phyloP scores from a whole-genome alignment of 2,888 invertebrate species.

The Pseudococcus jackbeardsleyi region DNA sequence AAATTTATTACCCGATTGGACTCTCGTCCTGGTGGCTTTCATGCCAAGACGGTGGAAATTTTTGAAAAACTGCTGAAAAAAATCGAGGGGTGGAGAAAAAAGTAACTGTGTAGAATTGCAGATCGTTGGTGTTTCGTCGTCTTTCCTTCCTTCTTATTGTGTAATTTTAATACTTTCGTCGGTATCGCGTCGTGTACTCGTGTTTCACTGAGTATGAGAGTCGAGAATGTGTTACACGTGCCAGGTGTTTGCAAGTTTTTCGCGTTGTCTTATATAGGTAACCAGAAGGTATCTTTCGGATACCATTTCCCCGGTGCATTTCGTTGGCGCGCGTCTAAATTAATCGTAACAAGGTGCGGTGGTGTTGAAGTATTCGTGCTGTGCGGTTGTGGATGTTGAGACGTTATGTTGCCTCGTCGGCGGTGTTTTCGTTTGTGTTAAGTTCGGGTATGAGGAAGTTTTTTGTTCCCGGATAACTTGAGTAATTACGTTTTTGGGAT shows the following conservation, averaged over 20 bases:
- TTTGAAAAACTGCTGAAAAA: not conserved
- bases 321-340: conserved; percentile 1
- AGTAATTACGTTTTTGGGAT: conserved; percentile 47
- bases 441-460: not conserved
- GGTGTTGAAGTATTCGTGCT: not conserved
- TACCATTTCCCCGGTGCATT: conserved; percentile 41
- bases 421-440: not conserved
- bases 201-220: too few relatives aligned
- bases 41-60: not conserved
- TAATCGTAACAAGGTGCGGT: not conserved
- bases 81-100: not conserved
- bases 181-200: not conserved
- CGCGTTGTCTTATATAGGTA: not conserved
- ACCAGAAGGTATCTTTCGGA: not conserved
- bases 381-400: not conserved
- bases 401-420: not conserved
- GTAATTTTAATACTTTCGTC: not conserved
- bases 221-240: conserved; percentile 24
- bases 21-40: not conserved
- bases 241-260: not conserved
- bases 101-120: not conserved
- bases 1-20: conserved; percentile 27
- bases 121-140: too few relatives aligned
- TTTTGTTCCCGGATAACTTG: not conserved
- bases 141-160: not conserved